These are phyloP conservation scores for Pica pica DNA, from an alignment of 2,113 vertebrate genomes.

Conservation along the genomic window DNA sequence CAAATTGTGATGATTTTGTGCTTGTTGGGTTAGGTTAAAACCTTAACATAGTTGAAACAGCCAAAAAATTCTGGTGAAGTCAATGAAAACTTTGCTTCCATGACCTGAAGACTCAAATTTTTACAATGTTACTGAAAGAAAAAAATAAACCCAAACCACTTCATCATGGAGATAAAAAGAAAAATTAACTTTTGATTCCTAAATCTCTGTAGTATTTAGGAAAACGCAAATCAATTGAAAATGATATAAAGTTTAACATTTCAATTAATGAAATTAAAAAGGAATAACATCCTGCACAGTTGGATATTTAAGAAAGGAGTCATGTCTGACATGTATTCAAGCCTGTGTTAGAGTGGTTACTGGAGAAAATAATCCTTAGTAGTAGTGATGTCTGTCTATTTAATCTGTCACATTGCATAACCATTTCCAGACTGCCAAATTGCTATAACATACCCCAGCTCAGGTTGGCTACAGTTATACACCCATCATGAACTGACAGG, in stretches of 20 bases:
- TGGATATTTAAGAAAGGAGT: neutral
- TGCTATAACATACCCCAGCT: neutral
- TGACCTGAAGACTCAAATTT: neutral
- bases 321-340: neutral
- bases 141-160: neutral
- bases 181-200: neutral
- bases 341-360: neutral
- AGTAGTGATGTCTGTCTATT: neutral
- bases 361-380: neutral
- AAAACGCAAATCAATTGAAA: neutral
- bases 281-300: neutral
- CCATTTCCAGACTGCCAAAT: neutral
- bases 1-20: neutral
- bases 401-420: neutral
- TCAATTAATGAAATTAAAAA: neutral
- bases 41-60: neutral
- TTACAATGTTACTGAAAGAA: neutral
- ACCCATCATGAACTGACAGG: neutral
- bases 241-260: neutral
- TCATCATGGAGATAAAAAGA: neutral
- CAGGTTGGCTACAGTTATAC: neutral
- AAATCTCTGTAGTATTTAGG: neutral
- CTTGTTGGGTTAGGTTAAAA: neutral
- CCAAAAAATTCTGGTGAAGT: neutral
- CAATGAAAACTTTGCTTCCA: neutral